Conservation (phyloP, 2,888 invertebrate species). For the Escarpia spicata region DNA sequence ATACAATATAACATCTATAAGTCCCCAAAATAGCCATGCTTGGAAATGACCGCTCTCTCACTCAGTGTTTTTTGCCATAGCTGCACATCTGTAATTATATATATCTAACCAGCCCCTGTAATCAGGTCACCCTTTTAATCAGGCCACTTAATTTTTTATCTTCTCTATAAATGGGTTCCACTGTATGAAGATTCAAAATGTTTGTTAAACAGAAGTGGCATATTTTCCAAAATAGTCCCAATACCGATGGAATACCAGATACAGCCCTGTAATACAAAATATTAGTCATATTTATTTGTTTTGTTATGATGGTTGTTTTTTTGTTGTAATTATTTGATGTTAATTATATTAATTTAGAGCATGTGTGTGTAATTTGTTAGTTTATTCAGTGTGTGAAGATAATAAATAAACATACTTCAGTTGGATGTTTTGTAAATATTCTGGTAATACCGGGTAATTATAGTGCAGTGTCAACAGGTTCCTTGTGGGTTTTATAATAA, state of each 20-base stretch:
- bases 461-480: neutral
- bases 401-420: neutral
- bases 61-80: too few relatives aligned
- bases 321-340: neutral
- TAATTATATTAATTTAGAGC: neutral
- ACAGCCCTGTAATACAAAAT: neutral
- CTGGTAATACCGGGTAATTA: neutral
- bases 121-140: neutral
- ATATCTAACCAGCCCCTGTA: neutral
- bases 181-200: neutral
- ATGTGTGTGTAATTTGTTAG: neutral
- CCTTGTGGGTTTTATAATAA: neutral
- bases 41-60: neutral
- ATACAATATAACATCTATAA: neutral
- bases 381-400: neutral
- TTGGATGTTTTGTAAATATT: neutral
- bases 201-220: too few relatives aligned
- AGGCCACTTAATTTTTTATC: neutral
- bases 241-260: too few relatives aligned
- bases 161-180: neutral
- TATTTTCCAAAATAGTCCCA: too few relatives aligned
- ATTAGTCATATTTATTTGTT: neutral
- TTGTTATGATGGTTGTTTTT: neutral
- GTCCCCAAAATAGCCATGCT: neutral
- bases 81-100: too few relatives aligned